Base-by-base conservation (phyloP, 2,888 invertebrate genomes). In the Eledona agricola region DNA sequence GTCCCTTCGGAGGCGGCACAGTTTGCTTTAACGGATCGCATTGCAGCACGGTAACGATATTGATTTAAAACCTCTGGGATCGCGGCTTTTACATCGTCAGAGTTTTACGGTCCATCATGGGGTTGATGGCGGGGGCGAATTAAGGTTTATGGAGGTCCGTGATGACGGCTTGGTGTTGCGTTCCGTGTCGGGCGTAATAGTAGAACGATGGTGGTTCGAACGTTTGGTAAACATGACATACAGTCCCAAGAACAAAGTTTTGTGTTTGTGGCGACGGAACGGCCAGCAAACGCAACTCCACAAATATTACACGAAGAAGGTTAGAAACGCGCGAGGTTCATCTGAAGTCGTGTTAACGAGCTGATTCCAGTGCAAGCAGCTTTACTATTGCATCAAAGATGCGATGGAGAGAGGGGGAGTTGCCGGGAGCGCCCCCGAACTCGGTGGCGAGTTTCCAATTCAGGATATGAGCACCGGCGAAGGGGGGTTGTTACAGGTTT, bases 171-270 rank as follows among this genome's bases (percentile, higher is more conserved):
- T 94, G 40, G 89, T 93, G 4, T 78, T 94, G 60, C 81, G 93
- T 54, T 90, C 92, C 0, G 86, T 88, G 1, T 85, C 85, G 76
- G 94, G 94, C 12, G 89, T 92, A 0, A 93, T 94, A 77, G 86
- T 92, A 25, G 93, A 94, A 69, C 83, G 97, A 26, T 99, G 99
- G 98, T 99, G 98, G 98, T 99, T 93, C 78, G 99, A 99, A 75
- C 83, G 97, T 43, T 81, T 99, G 42, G 96, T 99, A 42, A 99
- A 99, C 75, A 98, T 99, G 96, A 98, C 99, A 0, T 99, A 96
- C 77, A 96, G 97, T 64, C 99, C 99, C 0, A 98, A 98, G 78
- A 98, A 96, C 70, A 92, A 93, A 78, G 90, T 98, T 4, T 81
- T 99, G 58, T 99, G 98, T 77, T 83, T 99, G 54, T 99, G 99